Percentiles rank a stretch among this genome's conserved stretches.
phyloP scores from a whole-genome alignment of 1,140 invertebrate genomes.

The Pentalonia nigronervosa region DNA sequence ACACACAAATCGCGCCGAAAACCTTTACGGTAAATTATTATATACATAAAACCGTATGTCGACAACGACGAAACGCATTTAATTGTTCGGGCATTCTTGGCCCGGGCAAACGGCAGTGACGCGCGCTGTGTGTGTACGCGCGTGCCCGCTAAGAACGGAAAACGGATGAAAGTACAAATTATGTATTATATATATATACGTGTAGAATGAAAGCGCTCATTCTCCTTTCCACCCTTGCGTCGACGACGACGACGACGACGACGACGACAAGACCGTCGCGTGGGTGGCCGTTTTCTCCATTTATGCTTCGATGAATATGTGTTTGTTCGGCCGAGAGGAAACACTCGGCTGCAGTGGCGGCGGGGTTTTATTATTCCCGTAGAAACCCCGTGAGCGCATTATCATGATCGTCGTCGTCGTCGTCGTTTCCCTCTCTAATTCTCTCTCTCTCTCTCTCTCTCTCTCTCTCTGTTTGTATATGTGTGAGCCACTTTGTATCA shows the following conservation, averaged over 20 bases:
- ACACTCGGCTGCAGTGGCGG: background rate
- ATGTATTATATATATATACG: background rate
- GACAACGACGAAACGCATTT: slow-evolving; percentile 1
- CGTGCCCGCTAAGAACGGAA: background rate
- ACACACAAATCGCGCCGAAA: background rate
- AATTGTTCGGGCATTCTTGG: background rate
- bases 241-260: background rate
- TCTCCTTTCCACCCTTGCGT: background rate
- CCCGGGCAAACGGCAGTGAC: background rate
- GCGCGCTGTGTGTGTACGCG: too few species aligned
- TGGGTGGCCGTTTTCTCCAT: slow-evolving; percentile 21
- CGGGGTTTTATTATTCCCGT: slow-evolving; percentile 29
- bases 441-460: background rate
- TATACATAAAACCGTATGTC: background rate
- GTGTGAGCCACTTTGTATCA: background rate
- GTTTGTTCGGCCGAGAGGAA: slow-evolving; percentile 41
- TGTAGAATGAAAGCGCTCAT: background rate
- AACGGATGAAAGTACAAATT: slow-evolving; percentile 23
- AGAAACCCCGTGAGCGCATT: slow-evolving; percentile 36
- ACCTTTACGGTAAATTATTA: background rate
- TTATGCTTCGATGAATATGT: slow-evolving; percentile 42
- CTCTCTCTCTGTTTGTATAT: background rate
- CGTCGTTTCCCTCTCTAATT: background rate
- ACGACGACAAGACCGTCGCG: background rate
- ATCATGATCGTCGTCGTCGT: slow-evolving; percentile 13